A percentile compares a stretch with the other conserved stretches of the same genome.
Evolutionary conservation across 2,888 invertebrate genomes (phyloP).

Genomic region (Dryococelus australis): DNA sequence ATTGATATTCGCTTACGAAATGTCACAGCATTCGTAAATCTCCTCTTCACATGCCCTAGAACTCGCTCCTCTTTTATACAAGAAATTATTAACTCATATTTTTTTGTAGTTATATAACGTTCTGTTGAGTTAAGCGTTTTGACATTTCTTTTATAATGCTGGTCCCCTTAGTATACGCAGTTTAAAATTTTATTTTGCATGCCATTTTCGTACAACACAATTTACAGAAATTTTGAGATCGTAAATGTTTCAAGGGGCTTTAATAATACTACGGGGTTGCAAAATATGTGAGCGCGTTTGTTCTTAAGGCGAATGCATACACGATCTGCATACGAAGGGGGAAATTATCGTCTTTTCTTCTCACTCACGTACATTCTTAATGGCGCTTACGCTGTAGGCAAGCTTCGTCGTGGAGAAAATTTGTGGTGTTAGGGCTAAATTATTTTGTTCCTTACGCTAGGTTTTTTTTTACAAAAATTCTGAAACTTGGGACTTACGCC

Average conservation of each 20-base stretch:
- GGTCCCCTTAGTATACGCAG: too few species aligned
- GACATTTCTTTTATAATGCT: too few species aligned
- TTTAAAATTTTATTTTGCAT: neutral
- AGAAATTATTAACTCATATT: too few species aligned
- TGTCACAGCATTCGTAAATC: too few species aligned
- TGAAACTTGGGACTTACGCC: too few species aligned
- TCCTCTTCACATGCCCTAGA: too few species aligned
- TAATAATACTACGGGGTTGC: neutral
- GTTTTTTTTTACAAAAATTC: neutral
- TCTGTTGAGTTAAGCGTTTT: too few species aligned
- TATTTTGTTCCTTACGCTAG: neutral
- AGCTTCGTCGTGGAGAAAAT: neutral
- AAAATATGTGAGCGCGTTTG: neutral
- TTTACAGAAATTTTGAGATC: neutral
- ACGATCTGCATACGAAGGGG: neutral
- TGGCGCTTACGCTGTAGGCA: neutral
- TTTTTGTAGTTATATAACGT: too few species aligned
- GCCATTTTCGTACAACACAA: neutral
- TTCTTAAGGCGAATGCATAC: neutral
- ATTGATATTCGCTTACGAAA: too few species aligned
- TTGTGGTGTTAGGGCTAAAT: neutral
- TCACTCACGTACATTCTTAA: neutral
- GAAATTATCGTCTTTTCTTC: neutral
- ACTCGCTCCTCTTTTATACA: too few species aligned
- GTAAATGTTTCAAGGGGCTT: neutral